These are phyloP conservation scores for Chrysopa pallens DNA, from an alignment of 1,140 invertebrate species.

Conservation along the genomic window DNA sequence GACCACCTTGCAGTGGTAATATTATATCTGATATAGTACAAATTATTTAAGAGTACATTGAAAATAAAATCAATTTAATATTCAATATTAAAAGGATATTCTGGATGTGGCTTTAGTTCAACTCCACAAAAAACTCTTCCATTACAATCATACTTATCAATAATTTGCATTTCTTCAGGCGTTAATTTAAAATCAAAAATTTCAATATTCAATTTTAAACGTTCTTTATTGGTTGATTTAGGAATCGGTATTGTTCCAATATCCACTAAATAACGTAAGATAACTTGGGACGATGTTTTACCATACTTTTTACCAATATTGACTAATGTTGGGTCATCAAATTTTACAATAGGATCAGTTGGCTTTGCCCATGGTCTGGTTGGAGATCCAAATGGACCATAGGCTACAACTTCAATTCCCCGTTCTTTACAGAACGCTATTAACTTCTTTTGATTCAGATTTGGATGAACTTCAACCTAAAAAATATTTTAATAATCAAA, in stretches of 20 bases:
- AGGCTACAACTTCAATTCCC: slow-evolving; percentile 40
- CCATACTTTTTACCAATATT: slow-evolving; percentile 32
- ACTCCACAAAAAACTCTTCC: too few relatives aligned
- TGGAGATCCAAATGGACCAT: slow-evolving; percentile 47
- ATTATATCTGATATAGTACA: too few relatives aligned
- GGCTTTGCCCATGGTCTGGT: slow-evolving; percentile 19
- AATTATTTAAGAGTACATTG: too few relatives aligned
- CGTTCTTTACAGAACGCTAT: slow-evolving; percentile 35
- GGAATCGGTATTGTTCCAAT: slow-evolving; percentile 45
- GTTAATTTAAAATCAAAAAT: slow-evolving; percentile 53
- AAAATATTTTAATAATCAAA: slow-evolving; percentile 37
- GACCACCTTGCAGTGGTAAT: too few relatives aligned
- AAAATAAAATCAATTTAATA: too few relatives aligned
- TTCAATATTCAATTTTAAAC: slow-evolving; percentile 53
- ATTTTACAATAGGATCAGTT: slow-evolving; percentile 28
- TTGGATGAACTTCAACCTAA: slow-evolving; percentile 43
- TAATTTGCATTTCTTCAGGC: slow-evolving; percentile 15
- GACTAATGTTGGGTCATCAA: slow-evolving; percentile 28
- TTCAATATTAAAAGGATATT: too few relatives aligned
- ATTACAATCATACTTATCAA: too few relatives aligned
- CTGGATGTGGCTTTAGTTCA: too few relatives aligned
- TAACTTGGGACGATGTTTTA: slow-evolving; percentile 36
- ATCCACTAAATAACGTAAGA: slow-evolving; percentile 24
- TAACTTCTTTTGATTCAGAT: slow-evolving; percentile 40
- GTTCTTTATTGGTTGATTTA: slow-evolving; percentile 46